Evolutionary conservation across 2,113 vertebrate species (phyloP).

Genomic region (Leiothrix lutea): DNA sequence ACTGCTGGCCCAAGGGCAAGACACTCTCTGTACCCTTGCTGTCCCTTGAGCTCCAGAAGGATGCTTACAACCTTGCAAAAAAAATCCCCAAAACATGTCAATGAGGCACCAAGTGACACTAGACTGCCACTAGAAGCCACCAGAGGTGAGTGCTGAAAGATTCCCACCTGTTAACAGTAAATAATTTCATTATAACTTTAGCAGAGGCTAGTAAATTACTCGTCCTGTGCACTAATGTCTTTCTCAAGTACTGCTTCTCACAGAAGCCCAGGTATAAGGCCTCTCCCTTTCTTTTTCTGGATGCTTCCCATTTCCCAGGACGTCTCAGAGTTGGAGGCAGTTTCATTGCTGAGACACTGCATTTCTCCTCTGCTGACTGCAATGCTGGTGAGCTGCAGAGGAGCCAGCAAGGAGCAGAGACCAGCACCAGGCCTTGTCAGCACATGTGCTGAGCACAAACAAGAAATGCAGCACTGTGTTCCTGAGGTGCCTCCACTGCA

Average conservation of each 20-base stretch:
- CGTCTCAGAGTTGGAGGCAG: conserved; percentile 30
- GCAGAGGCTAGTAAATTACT: not conserved
- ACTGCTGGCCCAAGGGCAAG: not conserved
- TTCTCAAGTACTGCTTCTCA: conserved; percentile 57
- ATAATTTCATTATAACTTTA: conserved; percentile 31
- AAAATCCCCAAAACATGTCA: not conserved
- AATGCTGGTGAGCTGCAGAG: conserved; percentile 69
- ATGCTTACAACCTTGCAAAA: not conserved
- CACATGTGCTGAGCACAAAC: conserved; percentile 24
- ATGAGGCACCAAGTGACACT: not conserved
- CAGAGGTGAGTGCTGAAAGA: not conserved
- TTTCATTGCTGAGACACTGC: conserved; percentile 59
- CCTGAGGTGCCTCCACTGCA: not conserved
- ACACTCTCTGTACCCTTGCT: accelerated
- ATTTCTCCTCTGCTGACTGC: conserved; percentile 74
- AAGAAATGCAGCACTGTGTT: not conserved
- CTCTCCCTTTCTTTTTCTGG: conserved; percentile 35
- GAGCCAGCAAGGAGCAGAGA: conserved; percentile 67
- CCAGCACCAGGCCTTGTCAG: conserved; percentile 13
- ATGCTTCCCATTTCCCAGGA: conserved; percentile 35
- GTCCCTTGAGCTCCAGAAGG: not conserved
- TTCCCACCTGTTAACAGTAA: conserved; percentile 24
- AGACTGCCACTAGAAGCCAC: not conserved
- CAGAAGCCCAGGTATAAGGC: conserved; percentile 54
- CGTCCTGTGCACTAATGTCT: conserved; percentile 3